Conservation (phyloP, 2,797 vertebrate genomes). For the Neomorphus geoffroyi region DNA sequence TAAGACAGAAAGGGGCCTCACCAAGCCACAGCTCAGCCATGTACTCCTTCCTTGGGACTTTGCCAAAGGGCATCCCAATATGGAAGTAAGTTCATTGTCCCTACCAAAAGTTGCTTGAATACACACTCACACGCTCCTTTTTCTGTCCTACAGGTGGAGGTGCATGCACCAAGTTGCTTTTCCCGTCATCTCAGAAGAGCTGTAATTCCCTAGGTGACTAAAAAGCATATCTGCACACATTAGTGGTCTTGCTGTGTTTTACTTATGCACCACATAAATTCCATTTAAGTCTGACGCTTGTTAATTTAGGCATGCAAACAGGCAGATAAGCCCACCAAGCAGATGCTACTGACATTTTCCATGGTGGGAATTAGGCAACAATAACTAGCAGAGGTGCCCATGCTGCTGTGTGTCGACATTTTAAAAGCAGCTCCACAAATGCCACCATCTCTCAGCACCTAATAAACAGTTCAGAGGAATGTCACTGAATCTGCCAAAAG, state of each 20-base stretch:
- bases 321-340: neutral
- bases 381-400: neutral
- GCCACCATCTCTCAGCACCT: neutral
- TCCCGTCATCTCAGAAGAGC: neutral
- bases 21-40: neutral
- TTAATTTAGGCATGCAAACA: neutral
- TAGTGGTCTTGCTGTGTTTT: neutral
- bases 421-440: constrained; percentile 32
- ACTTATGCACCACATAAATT: neutral
- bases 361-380: neutral
- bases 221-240: neutral
- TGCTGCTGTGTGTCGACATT: neutral
- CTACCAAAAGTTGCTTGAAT: neutral
- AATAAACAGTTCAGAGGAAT: constrained; percentile 5
- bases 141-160: neutral
- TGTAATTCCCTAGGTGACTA: neutral
- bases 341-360: constrained; percentile 25
- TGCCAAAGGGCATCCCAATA: neutral
- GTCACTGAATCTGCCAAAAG: neutral
- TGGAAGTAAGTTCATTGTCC: fast-evolving
- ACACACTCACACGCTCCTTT: fast-evolving
- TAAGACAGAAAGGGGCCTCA: fast-evolving
- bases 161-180: neutral
- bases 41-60: neutral
- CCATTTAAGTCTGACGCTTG: neutral